A percentile compares a stretch with the other conserved stretches of the same genome.
Conservation (phyloP, 2,888 invertebrate genomes). For the Gymnosoma rotundatum region DNA sequence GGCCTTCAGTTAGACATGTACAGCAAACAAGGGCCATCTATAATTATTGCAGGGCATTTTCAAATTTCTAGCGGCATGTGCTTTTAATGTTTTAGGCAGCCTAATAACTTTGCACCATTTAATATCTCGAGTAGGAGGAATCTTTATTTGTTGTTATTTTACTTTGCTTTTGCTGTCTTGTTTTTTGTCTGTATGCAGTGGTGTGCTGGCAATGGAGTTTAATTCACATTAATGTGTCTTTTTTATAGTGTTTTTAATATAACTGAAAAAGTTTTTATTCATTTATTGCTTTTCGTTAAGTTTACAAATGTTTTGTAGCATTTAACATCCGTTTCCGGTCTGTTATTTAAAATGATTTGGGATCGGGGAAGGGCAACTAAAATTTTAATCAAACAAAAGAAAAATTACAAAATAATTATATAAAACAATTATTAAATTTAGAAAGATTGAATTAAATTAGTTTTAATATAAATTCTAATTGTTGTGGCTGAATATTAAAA, state of each 20-base stretch:
- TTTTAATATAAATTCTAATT: no score
- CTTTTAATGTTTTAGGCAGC: conserved; percentile 2
- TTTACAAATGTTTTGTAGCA: conserved; percentile 48
- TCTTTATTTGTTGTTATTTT: not conserved
- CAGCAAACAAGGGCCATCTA: not conserved
- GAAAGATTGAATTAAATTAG: no score
- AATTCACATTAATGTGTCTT: conserved; percentile 14
- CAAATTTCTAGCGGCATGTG: conserved; percentile 20
- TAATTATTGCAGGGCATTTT: not conserved
- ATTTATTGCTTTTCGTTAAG: not conserved
- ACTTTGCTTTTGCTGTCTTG: not conserved
- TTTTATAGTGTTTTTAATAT: conserved; percentile 5
- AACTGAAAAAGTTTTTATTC: not conserved
- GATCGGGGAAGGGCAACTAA: conserved; percentile 5
- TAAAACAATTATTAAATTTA: no score
- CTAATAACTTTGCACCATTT: not conserved
- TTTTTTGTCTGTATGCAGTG: not conserved
- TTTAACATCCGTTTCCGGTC: conserved; percentile 55
- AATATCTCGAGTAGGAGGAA: not conserved
- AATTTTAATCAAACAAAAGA: no score
- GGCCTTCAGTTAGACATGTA: not conserved
- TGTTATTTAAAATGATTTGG: conserved; percentile 1
- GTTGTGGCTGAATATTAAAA: no score
- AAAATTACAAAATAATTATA: no score
- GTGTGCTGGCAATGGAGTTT: not conserved